Base-by-base conservation (phyloP, 2,888 invertebrate genomes). In the Drosophila ochracea region DNA sequence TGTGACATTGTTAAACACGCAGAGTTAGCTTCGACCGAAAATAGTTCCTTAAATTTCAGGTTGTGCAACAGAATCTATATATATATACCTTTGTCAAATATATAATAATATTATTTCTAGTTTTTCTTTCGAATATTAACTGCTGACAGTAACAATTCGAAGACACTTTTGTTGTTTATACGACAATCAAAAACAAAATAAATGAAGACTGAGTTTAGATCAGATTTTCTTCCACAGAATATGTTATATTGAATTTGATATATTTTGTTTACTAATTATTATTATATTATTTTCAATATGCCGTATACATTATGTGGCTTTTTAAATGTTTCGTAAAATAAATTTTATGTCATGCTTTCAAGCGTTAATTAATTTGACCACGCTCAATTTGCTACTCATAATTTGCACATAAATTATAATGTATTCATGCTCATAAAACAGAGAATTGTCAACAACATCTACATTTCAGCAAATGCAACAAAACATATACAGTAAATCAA, bases 341-440 rank as follows among this genome's bases (percentile, higher is more conserved):
- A 19, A 67, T 58, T 58, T 53, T 16, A 53, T 37, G 31, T 19
- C 16, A 19, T 57, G 30, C 37, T 68, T 54, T 68, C 16, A n/a
- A 55, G 52, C 66, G 39, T 16, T 37, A 55, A 76, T 76, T 76
- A 76, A 76, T 68, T 72, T 58, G 16, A 55, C 13, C 28, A 39
- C 62, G 68, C 72, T 65, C 65, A 72, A 77, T 77, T 77, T 72
- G 65, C 21, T 59, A 59, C 41, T 41, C 65, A 66, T 30, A 63
- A 60, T 69, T 76, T 61, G 35, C 49, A 43, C 53, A 58, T 54
- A 63, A 59, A 31, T 28, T 49, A 64, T 77, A 57, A 77, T 67
- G 64, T 66, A 73, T 77, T 66, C 60, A 61, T 50, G 66, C 39
- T 49, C 47, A 33, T 35, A 21, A 30, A 69, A 67, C 66, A 54